These are phyloP conservation scores for Mesorhabditis spiculigera DNA, from an alignment of 2,888 invertebrate species.

Conservation along the genomic window DNA sequence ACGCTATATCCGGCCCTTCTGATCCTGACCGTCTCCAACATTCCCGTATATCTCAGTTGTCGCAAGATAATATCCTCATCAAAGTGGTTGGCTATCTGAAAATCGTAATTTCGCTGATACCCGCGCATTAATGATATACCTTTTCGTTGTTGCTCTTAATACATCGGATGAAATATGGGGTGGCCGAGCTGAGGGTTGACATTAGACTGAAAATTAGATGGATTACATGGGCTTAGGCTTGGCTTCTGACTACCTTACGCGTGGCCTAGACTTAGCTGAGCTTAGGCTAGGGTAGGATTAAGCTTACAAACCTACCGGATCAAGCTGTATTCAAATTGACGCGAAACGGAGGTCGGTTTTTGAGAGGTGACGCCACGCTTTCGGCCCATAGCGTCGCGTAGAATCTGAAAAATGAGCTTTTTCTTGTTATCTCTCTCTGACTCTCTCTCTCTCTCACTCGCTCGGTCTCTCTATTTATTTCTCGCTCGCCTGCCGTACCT, in stretches of 20 bases:
- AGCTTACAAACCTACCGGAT: too few species aligned
- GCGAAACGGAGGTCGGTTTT: conserved; percentile 79
- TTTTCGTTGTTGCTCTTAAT: conserved; percentile 93
- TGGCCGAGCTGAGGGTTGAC: conserved; percentile 85
- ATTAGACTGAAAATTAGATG: conserved; percentile 70
- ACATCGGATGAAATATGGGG: conserved; percentile 82
- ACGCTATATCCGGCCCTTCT: conserved; percentile 92
- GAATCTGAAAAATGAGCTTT: conserved; percentile 62
- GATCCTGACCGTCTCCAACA: conserved; percentile 91
- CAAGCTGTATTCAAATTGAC: conserved; percentile 84
- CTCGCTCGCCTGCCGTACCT: conserved; percentile 22
- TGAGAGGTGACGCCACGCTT: conserved; percentile 56
- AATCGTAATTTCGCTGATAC: conserved; percentile 12
- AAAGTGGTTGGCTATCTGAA: conserved; percentile 78
- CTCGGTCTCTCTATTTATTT: too few species aligned
- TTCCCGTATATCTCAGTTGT: conserved; percentile 87
- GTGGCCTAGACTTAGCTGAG: too few species aligned
- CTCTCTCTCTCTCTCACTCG: conserved; percentile 4
- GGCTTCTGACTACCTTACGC: too few species aligned
- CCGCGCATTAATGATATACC: conserved; percentile 59
- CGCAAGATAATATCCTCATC: conserved; percentile 88
- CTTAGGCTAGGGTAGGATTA: too few species aligned
- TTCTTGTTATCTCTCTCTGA: background rate
- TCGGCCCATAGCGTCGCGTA: conserved; percentile 79
- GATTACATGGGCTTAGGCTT: too few species aligned